Evolutionary conservation across 2,113 vertebrate species (phyloP), one percentile per base, ranked within the genome.

Genomic region (Neolamprologus ventralis): DNA sequence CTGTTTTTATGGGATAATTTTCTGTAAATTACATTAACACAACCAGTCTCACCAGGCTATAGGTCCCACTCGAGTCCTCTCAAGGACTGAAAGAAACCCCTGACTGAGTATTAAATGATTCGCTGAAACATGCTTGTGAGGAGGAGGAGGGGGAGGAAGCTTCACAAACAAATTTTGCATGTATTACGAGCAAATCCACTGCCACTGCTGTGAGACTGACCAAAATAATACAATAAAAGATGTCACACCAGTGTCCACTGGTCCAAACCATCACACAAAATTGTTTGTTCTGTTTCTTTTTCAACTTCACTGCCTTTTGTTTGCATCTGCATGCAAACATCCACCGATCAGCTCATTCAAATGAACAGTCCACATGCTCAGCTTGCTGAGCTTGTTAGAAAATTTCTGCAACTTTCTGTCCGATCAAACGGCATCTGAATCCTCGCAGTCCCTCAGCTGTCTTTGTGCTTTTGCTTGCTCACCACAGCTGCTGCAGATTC

Each of bases 101-200:
- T n/a, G 82, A 92, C 87, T 86, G 49, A 17, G 58, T 82, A 88
- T 87, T 84, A 86, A 86, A 82, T 87, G 26, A 84, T 87, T 90
- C 14, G 37, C 42, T 83, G 54, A 53, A 82, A 78, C 6, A 47
- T 16, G 17, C 19, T 89, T 75, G 42, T 7, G 42, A 28, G 14
- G 9, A 75, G 40, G 14, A 71, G 37, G 60, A 71, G 28, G 28
- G 12, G 10, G 19, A 65, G 33, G 71, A 75, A 78, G 42, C 9
- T 78, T 3, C 71, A 31, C 42, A 31, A 49, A 49, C 57, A 82
- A 63, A 81, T 58, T 23, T 40, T 17, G 49, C 47, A 16, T n/a
- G 26, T 53, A 75, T 78, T 9, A 21, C 7, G 14, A 73, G 28
- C 33, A 47, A 65, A 80, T 63, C 47, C 37, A 9, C 16, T 28